Evolutionary conservation across 2,888 invertebrate species (phyloP).

Genomic region (Mechanitis mazaeus): DNA sequence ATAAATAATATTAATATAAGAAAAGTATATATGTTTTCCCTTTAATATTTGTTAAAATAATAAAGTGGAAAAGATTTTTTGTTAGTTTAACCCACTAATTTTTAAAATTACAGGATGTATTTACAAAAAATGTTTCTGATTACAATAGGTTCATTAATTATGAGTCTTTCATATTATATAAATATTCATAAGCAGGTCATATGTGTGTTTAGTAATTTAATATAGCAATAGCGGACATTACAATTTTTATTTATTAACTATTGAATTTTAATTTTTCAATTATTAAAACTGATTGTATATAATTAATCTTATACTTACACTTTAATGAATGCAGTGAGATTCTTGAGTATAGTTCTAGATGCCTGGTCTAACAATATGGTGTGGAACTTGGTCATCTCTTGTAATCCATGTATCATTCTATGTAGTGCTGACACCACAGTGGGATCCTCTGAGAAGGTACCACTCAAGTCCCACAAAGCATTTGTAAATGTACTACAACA

Average conservation of each 20-base stretch:
- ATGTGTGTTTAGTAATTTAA: neutral
- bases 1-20: no score
- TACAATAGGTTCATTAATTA: neutral
- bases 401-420: conserved; percentile 80
- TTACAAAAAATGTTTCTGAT: neutral
- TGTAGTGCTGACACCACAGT: conserved; percentile 86
- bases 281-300: no score
- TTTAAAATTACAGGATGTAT: no score
- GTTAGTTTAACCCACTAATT: no score
- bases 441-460: conserved; percentile 90
- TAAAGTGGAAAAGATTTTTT: no score
- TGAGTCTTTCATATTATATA: no score
- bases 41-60: no score
- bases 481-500: conserved; percentile 83
- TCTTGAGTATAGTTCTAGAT: conserved; percentile 91
- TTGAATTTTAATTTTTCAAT: no score
- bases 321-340: conserved; percentile 92
- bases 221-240: no score
- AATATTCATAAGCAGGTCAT: neutral
- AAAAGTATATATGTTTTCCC: no score
- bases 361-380: conserved; percentile 94
- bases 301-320: conserved; percentile 76
- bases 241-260: no score
- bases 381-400: conserved; percentile 96
- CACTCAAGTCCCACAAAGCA: conserved; percentile 92